Base-by-base conservation (phyloP, 2,113 vertebrate genomes). In the Tachysurus fulvidraco region DNA sequence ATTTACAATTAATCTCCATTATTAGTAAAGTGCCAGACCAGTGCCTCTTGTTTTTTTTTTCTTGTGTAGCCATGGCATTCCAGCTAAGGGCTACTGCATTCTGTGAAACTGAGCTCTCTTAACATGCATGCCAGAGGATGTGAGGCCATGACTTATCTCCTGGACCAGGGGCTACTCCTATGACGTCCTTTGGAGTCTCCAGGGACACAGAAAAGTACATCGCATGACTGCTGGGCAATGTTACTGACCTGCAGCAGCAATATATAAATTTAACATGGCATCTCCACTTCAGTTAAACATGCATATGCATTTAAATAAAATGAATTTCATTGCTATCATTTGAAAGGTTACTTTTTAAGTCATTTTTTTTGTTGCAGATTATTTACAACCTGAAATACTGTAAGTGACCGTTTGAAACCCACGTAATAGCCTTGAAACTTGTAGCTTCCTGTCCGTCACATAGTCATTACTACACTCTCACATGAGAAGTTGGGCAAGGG, bases 111-210 rank as follows among this genome's bases (percentile, higher is more conserved):
- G 19, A 82, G 5, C 23, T 73, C 64, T 44, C 21, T 83, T 30
- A 83, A 73, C 23, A 80, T 13, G 16, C 76, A 80, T 69, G 30
- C 64, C 54, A 86, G 54, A 87, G 85, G 59, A 84, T 76, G 44
- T 84, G 67, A 76, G 64, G 73, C 82, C 64, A 86, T 80, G 73
- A 83, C 81, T 78, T 87, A 89, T 89, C 88, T 71, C 12, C 60
- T 59, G 25, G 12, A 85, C 59, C 84, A 85, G 28, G 41, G 46
- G 55, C 54, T 23, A 60, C 59, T 85, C 52, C 69, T 62, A 59
- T 85, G 85, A 87, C 86, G 69, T 87, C 69, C 14, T 54, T 11
- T 69, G n/a, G 2, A 10, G 57, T 79, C 86, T 85, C 83, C 14
- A 69, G 77, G 77, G 85, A 84, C 1, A 10, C 71, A 13, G n/a